These are phyloP conservation scores for Drosophila bipectinata DNA, from an alignment of 1,140 invertebrate genomes.

Conservation along the genomic window DNA sequence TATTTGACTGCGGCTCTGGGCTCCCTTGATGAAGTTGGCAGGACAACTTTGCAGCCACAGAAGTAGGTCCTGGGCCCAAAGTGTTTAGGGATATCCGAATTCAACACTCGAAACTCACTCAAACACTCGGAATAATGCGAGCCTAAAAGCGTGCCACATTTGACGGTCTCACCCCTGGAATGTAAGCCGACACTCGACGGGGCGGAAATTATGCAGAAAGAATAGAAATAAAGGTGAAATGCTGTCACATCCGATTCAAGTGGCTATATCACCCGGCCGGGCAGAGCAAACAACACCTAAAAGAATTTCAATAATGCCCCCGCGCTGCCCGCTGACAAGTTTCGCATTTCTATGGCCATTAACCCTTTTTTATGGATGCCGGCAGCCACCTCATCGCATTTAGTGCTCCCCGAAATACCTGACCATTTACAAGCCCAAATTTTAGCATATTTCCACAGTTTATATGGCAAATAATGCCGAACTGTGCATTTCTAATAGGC, in stretches of 20 bases:
- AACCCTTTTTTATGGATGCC: conserved; percentile 66
- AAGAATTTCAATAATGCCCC: conserved; percentile 77
- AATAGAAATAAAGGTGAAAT: conserved; percentile 68
- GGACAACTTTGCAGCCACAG: conserved; percentile 42
- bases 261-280: conserved; percentile 65
- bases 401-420: conserved; percentile 36
- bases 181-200: conserved; percentile 44
- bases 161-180: not conserved
- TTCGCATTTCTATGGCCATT: conserved; percentile 76
- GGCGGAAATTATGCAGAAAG: conserved; percentile 62
- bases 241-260: conserved; percentile 77
- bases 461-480: conserved; percentile 76
- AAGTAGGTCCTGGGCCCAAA: conserved; percentile 13
- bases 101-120: conserved; percentile 67
- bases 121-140: conserved; percentile 77
- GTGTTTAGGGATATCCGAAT: conserved; percentile 44
- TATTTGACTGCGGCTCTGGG: conserved; percentile 53
- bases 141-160: conserved; percentile 61
- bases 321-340: conserved; percentile 73
- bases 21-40: conserved; percentile 47
- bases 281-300: conserved; percentile 50
- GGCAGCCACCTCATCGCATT: not conserved
- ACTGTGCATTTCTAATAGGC: conserved; percentile 78
- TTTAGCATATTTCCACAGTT: conserved; percentile 76
- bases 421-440: conserved; percentile 24